Evolutionary conservation across 1,140 invertebrate species (phyloP), one percentile per base, ranked within the genome.

Genomic region (Drosophila sp.): DNA sequence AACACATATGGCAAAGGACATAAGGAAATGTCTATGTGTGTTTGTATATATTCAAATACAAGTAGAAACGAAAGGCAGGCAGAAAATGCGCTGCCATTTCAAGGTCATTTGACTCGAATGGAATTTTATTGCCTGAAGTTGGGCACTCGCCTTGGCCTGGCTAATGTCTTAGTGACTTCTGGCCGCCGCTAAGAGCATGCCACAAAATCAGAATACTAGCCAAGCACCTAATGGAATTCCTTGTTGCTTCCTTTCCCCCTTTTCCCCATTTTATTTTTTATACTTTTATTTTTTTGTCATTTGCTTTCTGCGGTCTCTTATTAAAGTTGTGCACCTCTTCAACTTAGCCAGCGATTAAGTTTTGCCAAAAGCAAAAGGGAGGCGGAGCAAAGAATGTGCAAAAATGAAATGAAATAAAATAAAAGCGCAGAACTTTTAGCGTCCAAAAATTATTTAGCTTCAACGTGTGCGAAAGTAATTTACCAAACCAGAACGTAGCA

Each of bases 381-480:
- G 16, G 8, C 0, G 16, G n/a, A 21, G 21, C 5, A 7, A 9
- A 51, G 32, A 29, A 53, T 53, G 50, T 36, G 11, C n/a, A 34
- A 13, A 54, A 43, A 63, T 32, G 36, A 54, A 16, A 16, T n/a
- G 14, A 34, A 58, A 61, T 13, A 40, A 58, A 48, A 51, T 41
- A 66, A 65, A 57, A 58, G 21, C 61, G 43, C 62, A 51, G 45
- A 72, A 72, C 43, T 72, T 66, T 57, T 5, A 57, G 63, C 53
- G 62, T 58, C 53, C 16, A 72, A 72, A 72, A 72, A 64, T 66
- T 66, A 65, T 72, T 66, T 66, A 72, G 69, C 21, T 69, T 72
- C 54, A 72, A 74, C 80, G 82, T 59, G 46, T 66, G 77, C 73
- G 58, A 76, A 78, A 86, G 82, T 87, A 81, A 87, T 86, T 86